Evolutionary conservation across 2,797 vertebrate species (phyloP).

Genomic region (Holocentrus rufus): DNA sequence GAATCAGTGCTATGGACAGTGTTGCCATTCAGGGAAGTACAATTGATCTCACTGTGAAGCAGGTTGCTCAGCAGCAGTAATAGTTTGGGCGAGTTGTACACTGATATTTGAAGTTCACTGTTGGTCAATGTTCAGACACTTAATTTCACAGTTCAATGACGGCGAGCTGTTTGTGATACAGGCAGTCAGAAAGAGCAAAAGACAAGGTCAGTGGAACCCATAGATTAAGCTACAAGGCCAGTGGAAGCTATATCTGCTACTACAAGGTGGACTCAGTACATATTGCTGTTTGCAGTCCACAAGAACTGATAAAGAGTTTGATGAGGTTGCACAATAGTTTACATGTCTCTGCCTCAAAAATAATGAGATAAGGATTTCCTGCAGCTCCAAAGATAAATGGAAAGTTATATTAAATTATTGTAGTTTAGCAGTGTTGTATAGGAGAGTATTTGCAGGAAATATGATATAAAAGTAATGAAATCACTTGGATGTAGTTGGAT

Average conservation of each 20-base stretch:
- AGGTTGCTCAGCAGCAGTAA: not conserved
- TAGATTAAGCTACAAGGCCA: constrained; percentile 40
- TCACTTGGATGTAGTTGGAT: too few relatives aligned
- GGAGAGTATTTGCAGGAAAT: too few relatives aligned
- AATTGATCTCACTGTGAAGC: not conserved
- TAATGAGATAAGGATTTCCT: not conserved
- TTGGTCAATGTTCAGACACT: not conserved
- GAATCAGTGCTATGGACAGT: too few relatives aligned
- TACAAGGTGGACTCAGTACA: constrained; percentile 24
- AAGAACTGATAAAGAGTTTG: not conserved
- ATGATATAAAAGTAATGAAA: too few relatives aligned
- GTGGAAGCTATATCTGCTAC: constrained; percentile 5
- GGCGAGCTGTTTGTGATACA: not conserved
- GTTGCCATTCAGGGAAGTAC: too few relatives aligned
- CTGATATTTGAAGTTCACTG: constrained; percentile 8
- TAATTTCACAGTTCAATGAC: not conserved
- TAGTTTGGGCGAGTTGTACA: not conserved
- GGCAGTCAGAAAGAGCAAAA: not conserved
- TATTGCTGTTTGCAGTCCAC: constrained; percentile 18
- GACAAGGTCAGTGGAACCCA: not conserved
- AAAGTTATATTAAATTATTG: too few relatives aligned
- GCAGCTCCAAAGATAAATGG: too few relatives aligned
- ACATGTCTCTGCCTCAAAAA: not conserved
- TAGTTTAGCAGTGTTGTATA: too few relatives aligned
- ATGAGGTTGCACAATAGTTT: too few relatives aligned